Conservation (phyloP, 2,888 invertebrate genomes). For the Autographa pulchrina region DNA sequence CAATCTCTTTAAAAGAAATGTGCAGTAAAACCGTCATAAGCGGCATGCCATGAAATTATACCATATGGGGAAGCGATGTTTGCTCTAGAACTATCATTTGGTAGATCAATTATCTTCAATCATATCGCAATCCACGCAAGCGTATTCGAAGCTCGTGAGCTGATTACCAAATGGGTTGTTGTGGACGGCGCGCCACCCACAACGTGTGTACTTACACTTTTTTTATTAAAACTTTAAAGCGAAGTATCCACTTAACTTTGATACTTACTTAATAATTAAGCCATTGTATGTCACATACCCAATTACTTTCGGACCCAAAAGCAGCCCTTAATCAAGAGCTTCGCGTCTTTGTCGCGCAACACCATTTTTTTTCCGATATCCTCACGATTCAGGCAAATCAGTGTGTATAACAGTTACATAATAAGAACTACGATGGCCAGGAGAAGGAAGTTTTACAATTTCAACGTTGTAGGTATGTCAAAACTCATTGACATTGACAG, state of each 20-base stretch:
- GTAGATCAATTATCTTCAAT: slow-evolving; percentile 70
- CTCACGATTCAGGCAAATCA: background rate
- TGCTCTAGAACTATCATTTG: slow-evolving; percentile 68
- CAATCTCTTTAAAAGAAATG: background rate
- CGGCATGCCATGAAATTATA: slow-evolving; percentile 39
- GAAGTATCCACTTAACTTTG: slow-evolving; percentile 8
- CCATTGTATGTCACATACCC: no score
- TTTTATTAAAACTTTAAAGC: slow-evolving; percentile 44
- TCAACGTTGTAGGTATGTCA: background rate
- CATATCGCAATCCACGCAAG: slow-evolving; percentile 62
- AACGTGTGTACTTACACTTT: slow-evolving; percentile 45
- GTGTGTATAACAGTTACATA: background rate
- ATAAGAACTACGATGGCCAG: background rate
- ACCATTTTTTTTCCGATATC: background rate
- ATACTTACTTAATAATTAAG: background rate
- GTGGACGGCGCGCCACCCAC: slow-evolving; percentile 63
- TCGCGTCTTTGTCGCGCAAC: background rate
- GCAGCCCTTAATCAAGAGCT: background rate
- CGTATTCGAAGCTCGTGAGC: slow-evolving; percentile 42
- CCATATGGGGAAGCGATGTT: slow-evolving; percentile 53
- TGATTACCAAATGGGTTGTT: slow-evolving; percentile 65
- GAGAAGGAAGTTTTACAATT: background rate
- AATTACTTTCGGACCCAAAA: background rate
- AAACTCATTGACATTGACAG: background rate
- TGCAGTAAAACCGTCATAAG: slow-evolving; percentile 15